Conservation (phyloP, 2,797 vertebrate genomes). For the Champsocephalus gunnari region DNA sequence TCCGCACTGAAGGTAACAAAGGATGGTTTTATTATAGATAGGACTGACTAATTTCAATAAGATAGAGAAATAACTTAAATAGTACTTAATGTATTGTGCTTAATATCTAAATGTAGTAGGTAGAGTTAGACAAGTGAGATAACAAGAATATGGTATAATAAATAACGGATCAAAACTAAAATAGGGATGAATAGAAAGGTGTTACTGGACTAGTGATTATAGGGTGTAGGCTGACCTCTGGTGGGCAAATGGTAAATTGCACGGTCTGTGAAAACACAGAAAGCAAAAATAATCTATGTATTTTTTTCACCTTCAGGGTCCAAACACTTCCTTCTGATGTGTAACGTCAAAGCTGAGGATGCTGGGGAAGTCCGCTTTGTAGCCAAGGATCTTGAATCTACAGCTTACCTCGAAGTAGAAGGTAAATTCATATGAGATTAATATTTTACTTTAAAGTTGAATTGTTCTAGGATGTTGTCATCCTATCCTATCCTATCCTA, state of each 20-base stretch:
- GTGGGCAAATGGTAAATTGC: background rate
- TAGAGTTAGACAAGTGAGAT: too few relatives aligned
- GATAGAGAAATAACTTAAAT: background rate
- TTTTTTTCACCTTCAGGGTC: slow-evolving; percentile 79
- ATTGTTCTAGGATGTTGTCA: background rate
- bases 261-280: background rate
- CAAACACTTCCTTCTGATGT: slow-evolving; percentile 93
- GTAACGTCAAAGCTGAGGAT: slow-evolving; percentile 86
- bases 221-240: slow-evolving; percentile 6
- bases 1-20: slow-evolving; percentile 89
- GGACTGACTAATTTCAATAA: background rate
- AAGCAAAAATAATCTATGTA: background rate
- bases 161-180: too few relatives aligned
- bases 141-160: too few relatives aligned
- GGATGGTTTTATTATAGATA: background rate
- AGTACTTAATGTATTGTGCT: background rate
- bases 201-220: too few relatives aligned
- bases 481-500: too few relatives aligned
- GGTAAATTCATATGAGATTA: slow-evolving; percentile 74
- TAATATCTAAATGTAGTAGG: background rate
- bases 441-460: background rate
- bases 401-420: slow-evolving; percentile 88
- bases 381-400: slow-evolving; percentile 85
- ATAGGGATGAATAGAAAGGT: too few relatives aligned
- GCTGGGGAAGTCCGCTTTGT: slow-evolving; percentile 89